phyloP scores from a whole-genome alignment of 2,888 invertebrate genomes.

The Agrotis ipsilon region DNA sequence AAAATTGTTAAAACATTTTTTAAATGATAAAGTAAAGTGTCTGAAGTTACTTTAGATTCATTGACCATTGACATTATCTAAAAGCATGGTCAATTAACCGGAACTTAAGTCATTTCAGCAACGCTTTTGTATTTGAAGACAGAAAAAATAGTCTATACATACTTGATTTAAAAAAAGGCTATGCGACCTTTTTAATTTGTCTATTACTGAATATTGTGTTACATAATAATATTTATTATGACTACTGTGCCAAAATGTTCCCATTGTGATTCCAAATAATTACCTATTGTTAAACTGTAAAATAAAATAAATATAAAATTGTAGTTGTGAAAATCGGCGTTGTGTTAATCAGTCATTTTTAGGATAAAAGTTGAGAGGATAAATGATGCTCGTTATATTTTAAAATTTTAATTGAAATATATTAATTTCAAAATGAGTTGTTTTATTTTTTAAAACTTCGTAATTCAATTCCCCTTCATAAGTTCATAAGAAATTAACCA shows the following conservation, averaged over 20 bases:
- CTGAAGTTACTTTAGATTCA: background rate
- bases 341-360: conserved; percentile 84
- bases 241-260: conserved; percentile 66
- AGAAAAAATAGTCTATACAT: background rate
- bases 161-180: background rate
- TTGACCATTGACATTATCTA: background rate
- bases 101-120: background rate
- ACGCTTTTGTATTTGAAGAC: background rate
- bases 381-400: conserved; percentile 88
- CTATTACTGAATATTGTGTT: conserved; percentile 21
- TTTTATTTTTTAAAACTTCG: conserved; percentile 57
- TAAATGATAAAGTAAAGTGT: background rate
- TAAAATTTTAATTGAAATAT: conserved; percentile 87
- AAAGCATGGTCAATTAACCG: background rate
- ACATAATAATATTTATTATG: background rate
- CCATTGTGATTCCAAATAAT: conserved; percentile 72
- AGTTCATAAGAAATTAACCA: no score
- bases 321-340: conserved; percentile 89
- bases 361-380: conserved; percentile 77
- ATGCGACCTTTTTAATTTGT: conserved; percentile 45
- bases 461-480: background rate
- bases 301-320: conserved; percentile 72
- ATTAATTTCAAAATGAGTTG: conserved; percentile 77
- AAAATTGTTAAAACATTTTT: no score
- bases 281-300: conserved; percentile 75